phyloP scores from a whole-genome alignment of 1,140 invertebrate genomes.

The Megalonaias nervosa region DNA sequence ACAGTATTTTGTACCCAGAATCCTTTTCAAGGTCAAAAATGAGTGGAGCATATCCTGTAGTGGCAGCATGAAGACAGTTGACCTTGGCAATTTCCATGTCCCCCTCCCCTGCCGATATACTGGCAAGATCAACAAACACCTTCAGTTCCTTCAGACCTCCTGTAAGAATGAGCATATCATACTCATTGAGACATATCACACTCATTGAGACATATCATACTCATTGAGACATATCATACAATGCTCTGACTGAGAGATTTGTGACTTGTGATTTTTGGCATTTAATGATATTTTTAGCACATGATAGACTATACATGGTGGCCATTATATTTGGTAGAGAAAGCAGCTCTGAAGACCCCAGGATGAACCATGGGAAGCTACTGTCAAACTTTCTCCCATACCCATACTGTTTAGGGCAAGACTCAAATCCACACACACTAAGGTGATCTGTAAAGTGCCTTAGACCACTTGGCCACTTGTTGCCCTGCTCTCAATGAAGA shows the following conservation, averaged over 20 bases:
- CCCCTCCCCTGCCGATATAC: slow-evolving; percentile 64
- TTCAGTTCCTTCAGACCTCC: slow-evolving; percentile 62
- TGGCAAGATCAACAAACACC: slow-evolving; percentile 67
- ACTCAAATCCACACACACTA: no score
- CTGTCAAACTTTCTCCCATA: no score
- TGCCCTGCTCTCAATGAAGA: not conserved
- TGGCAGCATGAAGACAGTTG: slow-evolving; percentile 59
- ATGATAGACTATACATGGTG: no score
- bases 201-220: not conserved
- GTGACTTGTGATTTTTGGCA: no score
- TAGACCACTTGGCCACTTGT: no score
- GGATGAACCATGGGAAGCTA: no score
- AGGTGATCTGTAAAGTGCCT: no score
- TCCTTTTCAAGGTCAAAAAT: slow-evolving; percentile 57
- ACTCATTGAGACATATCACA: not conserved
- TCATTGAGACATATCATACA: not conserved
- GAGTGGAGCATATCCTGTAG: slow-evolving; percentile 63
- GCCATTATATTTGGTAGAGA: no score
- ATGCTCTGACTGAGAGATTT: no score
- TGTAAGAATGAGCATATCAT: slow-evolving; percentile 13
- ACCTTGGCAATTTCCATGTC: slow-evolving; percentile 55
- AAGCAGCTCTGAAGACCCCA: no score
- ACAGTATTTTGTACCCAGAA: slow-evolving; percentile 43
- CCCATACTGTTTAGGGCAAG: no score
- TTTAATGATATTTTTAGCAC: no score